Evolutionary conservation across 1,140 invertebrate genomes (phyloP).

Genomic region (Trachymyrmex cornetzi): DNA sequence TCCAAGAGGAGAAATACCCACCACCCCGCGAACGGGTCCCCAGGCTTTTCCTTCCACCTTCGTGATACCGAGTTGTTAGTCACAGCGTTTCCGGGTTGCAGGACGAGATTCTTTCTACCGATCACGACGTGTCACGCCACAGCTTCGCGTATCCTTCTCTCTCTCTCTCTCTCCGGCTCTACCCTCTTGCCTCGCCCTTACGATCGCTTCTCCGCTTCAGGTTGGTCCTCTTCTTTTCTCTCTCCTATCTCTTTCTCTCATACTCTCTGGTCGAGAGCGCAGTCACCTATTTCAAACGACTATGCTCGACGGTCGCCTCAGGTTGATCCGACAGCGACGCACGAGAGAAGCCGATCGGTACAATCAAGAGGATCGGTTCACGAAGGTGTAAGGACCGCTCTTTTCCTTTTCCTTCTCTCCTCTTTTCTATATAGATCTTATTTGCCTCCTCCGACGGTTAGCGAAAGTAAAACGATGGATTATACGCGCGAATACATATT

Average conservation of each 20-base stretch:
- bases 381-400: constrained; percentile 48
- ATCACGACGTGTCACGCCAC: constrained; percentile 76
- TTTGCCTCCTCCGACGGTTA: constrained; percentile 25
- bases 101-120: constrained; percentile 76
- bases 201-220: constrained; percentile 32
- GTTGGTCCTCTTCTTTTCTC: constrained; percentile 6
- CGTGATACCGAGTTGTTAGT: constrained; percentile 80
- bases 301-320: constrained; percentile 51
- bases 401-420: not conserved
- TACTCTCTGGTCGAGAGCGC: constrained; percentile 30
- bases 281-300: constrained; percentile 55
- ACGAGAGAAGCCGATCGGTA: constrained; percentile 59
- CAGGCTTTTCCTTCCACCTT: constrained; percentile 74
- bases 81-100: constrained; percentile 78
- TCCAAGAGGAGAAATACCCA: constrained; percentile 71
- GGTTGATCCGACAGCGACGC: constrained; percentile 61
- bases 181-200: not conserved
- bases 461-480: constrained; percentile 51
- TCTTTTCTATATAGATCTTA: constrained; percentile 9
- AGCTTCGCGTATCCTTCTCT: constrained; percentile 49
- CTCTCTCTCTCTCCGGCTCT: constrained; percentile 11
- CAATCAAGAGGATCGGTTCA: constrained; percentile 46
- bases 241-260: not conserved
- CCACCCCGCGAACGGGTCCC: constrained; percentile 75
- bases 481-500: constrained; percentile 52